Base-by-base conservation (phyloP, 2,113 vertebrate genomes). In the Hemibagrus wyckioides region DNA sequence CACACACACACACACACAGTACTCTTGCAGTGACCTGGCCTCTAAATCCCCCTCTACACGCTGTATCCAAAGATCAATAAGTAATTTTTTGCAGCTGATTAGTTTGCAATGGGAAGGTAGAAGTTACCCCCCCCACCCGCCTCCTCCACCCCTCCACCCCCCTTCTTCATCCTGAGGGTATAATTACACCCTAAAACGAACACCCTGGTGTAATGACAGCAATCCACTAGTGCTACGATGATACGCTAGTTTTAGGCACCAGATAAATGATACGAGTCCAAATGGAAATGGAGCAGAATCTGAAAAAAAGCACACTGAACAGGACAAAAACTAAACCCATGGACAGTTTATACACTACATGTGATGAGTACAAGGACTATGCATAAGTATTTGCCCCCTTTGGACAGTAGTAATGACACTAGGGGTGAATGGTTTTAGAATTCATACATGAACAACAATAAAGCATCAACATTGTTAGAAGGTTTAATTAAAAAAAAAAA, bases 31-130 rank as follows among this genome's bases (percentile, higher is more conserved):
- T 96, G 96, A 96, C 95, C 94, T 94, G 93, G 88, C 90, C 93
- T 94, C 94, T 96, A 95, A 95, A 96, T 93, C 95, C 94, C 93
- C 93, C 93, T 95, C 92, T 89, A 93, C 93, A 94, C 94, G 85
- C 83, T 57, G 80, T 75, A 85, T 87, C 67, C 84, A 61, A 89
- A 94, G 96, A 99, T 99, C 98, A 98, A 99, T 99, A 99, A 98
- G 95, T 99, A 97, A 99, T 99, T 99, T 96, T 97, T 97, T 95
- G 97, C 96, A 97, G 96, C 96, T 97, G 97, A 99, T 99, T 99
- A 99, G 96, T 96, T 97, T 97, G 94, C 95, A 92, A 94, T 94
- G 94, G 95, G 93, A 95, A 96, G 95, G 96, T 96, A 96, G 95
- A 96, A 94, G 94, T 80, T 67, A 4, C 30, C 41, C 41, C 13